Evolutionary conservation across 2,113 vertebrate genomes (phyloP), one percentile per base, ranked within the genome.

Genomic region (Carassius carassius): DNA sequence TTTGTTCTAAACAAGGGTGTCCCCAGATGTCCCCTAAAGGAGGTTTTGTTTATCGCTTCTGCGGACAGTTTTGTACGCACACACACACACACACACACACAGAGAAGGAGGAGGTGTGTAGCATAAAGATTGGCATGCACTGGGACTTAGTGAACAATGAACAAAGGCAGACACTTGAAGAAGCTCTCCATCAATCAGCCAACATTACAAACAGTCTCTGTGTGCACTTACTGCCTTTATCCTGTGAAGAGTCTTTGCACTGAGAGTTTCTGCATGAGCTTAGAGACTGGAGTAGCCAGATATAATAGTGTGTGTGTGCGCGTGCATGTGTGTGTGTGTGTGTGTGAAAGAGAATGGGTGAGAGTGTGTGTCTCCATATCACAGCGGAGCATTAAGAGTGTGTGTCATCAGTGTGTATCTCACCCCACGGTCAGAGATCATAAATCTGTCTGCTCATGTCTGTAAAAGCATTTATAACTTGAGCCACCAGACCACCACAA

Each of bases 131-230:
- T 76, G 80, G 82, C 87, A 77, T 83, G 83, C 63, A 73, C 12
- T 74, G n/a, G 37, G n/a, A 63, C 58, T 63, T 80, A 12, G 37
- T 80, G 60, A 75, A 81, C 44, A 49, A 72, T 73, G 69, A 58
- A 81, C 78, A 85, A 79, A 85, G 83, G 35, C 82, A 65, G 72
- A 78, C 83, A 78, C 83, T 84, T 78, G 63, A 85, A 85, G 83
- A 85, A 78, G 51, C 83, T 85, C 83, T 79, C 83, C 76, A 79
- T 85, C 76, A 85, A 78, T 80, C 78, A 75, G 70, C 56, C 54
- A 80, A 65, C 78, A 65, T 80, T 80, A 80, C 78, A 78, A 78
- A 78, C 76, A 63, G 78, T 63, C 37, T 63, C 58, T 80, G 78
- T 80, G 78, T 80, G 78, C 78, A 44, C 41, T 47, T 56, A 60